Evolutionary conservation across 2,888 invertebrate genomes (phyloP), one percentile per base, ranked within the genome.

Genomic region (Mythimna loreyi): DNA sequence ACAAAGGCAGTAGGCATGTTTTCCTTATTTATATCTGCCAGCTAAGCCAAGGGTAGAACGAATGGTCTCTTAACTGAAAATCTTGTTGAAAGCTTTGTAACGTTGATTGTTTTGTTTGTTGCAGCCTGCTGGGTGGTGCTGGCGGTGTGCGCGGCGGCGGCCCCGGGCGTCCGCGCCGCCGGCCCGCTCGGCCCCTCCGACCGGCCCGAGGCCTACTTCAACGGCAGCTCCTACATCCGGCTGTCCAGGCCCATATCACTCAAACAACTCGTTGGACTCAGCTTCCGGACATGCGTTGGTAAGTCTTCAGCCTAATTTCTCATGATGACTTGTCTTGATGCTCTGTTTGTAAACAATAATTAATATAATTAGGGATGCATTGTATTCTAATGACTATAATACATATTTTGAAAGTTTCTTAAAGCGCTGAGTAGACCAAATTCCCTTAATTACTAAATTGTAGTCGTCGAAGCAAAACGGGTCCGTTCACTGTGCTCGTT

Each of bases 251-350:
- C 97, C 67, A 96, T 98, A 89, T 97, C 98, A 70, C 97, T 98
- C 85, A 97, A 97, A 92, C 97, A 97, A 89, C 98, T 98, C 87
- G 98, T 97, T 76, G 98, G 98, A 33, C 96, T 98, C 84, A 98
- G 98, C 93, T 98, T 98, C 92, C 96, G 98, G 84, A 98, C 98
- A 8, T 98, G 98, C 92, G 97, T 97, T 81, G 97, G 98, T 98
- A 89, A 92, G 94, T 92, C 19, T 40, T 40, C 16, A 3, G 19
- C 40, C 40, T 40, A 40, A 19, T 40, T 45, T 19, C 43, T 45
- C 43, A n/a, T 8, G 43, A n/a, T 8, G 43, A 45, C 43, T 45
- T n/a, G 43, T n/a, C 43, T 45, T n/a, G 43, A 45, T n/a, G 43
- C 19, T 45, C n/a, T n/a, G 43, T 45, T 45, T 45, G 43, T 7